Evolutionary conservation across 2,888 invertebrate genomes (phyloP).

Genomic region (Steinernema scapterisci): DNA sequence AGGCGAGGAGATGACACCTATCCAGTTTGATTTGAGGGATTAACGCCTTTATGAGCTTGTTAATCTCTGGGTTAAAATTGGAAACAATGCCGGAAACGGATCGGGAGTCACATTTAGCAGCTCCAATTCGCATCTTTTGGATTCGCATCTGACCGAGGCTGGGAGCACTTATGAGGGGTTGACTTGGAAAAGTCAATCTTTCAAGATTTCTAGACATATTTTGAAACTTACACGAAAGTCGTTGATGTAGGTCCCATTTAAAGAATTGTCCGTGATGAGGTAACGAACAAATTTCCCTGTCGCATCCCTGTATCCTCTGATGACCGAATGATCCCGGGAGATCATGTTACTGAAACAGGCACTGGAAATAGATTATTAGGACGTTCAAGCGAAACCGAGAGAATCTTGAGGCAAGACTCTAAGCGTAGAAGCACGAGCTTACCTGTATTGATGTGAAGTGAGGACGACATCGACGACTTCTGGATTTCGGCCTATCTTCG

Average conservation of each 20-base stretch:
- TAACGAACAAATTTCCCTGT: slow-evolving; percentile 63
- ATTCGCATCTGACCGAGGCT: no score
- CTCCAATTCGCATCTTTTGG: no score
- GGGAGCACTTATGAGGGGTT: no score
- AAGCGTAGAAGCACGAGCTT: background rate
- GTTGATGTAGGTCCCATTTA: slow-evolving; percentile 71
- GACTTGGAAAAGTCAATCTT: no score
- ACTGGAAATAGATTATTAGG: background rate
- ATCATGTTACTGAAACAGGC: slow-evolving; percentile 67
- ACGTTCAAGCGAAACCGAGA: no score
- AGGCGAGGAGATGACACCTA: no score
- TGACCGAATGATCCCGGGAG: slow-evolving; percentile 69
- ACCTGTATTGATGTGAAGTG: slow-evolving; percentile 66
- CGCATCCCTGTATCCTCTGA: slow-evolving; percentile 60
- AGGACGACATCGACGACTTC: slow-evolving; percentile 63
- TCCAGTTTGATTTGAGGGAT: no score
- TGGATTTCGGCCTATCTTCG: slow-evolving; percentile 61
- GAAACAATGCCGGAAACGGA: no score
- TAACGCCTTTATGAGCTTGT: no score
- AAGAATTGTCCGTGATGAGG: slow-evolving; percentile 67
- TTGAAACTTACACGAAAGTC: slow-evolving; percentile 67
- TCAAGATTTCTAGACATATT: no score
- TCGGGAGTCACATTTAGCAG: no score
- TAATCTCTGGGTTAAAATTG: no score
- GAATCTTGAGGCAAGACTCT: background rate